phyloP scores from a whole-genome alignment of 2,113 vertebrate genomes.

The Zosterops pallidus region DNA sequence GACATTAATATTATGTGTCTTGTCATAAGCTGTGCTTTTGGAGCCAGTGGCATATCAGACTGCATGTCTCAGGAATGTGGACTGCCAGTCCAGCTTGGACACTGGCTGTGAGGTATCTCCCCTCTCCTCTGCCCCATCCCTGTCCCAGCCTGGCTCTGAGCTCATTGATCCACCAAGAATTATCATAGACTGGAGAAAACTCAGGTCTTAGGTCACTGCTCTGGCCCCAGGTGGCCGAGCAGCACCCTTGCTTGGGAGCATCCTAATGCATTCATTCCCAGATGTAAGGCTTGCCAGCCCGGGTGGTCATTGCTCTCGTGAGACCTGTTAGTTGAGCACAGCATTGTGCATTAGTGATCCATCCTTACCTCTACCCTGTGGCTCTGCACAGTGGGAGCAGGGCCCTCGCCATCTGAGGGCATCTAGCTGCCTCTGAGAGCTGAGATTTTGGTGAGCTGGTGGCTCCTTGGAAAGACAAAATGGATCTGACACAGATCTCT shows the following conservation, averaged over 20 bases:
- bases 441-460: background rate
- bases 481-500: fast-evolving
- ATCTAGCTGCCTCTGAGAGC: background rate
- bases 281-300: background rate
- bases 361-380: background rate
- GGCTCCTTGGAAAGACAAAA: background rate
- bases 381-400: background rate
- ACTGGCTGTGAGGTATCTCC: background rate
- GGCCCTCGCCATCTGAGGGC: background rate
- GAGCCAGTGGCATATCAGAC: background rate
- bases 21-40: background rate
- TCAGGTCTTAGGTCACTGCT: background rate
- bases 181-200: background rate
- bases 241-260: background rate
- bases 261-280: background rate
- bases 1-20: conserved; percentile 10
- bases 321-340: background rate
- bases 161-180: background rate
- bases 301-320: fast-evolving
- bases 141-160: background rate
- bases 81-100: background rate
- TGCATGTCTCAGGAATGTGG: background rate
- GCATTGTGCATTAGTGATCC: background rate
- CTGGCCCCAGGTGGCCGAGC: background rate
- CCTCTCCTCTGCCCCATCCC: background rate